Evolutionary conservation across 2,113 vertebrate genomes (phyloP).

Genomic region (Chaetodon trifascialis): DNA sequence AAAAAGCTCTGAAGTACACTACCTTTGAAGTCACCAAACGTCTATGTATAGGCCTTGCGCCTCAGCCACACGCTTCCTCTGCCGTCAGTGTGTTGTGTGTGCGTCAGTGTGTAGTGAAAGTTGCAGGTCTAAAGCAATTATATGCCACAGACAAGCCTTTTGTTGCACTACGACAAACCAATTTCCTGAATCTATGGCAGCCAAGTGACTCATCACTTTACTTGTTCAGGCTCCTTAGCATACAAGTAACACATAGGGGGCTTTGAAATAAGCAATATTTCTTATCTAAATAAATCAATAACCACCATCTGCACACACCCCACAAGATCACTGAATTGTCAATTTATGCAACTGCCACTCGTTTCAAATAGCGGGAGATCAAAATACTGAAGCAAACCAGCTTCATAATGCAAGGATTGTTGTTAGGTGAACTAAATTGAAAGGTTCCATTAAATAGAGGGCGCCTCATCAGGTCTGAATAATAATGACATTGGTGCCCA

Average conservation of each 20-base stretch:
- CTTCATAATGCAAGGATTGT: constrained; percentile 63
- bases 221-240: constrained; percentile 66
- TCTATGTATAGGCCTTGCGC: constrained; percentile 30
- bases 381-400: constrained; percentile 59
- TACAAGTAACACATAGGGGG: constrained; percentile 53
- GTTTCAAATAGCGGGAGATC: constrained; percentile 54
- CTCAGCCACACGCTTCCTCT: constrained; percentile 23
- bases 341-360: constrained; percentile 31
- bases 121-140: constrained; percentile 67
- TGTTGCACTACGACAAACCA: constrained; percentile 77
- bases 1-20: constrained; percentile 62
- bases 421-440: constrained; percentile 77
- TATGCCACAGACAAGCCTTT: constrained; percentile 62
- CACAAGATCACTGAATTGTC: constrained; percentile 44
- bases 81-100: constrained; percentile 16
- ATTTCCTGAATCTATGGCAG: constrained; percentile 77
- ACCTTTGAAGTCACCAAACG: constrained; percentile 62
- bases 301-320: constrained; percentile 35
- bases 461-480: constrained; percentile 77
- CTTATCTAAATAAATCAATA: constrained; percentile 76
- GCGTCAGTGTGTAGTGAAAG: constrained; percentile 33
- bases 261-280: constrained; percentile 64
- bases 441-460: constrained; percentile 75
- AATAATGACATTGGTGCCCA: constrained; percentile 71
- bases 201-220: constrained; percentile 71